phyloP scores from a whole-genome alignment of 2,797 vertebrate species.

The Spinus pinus region DNA sequence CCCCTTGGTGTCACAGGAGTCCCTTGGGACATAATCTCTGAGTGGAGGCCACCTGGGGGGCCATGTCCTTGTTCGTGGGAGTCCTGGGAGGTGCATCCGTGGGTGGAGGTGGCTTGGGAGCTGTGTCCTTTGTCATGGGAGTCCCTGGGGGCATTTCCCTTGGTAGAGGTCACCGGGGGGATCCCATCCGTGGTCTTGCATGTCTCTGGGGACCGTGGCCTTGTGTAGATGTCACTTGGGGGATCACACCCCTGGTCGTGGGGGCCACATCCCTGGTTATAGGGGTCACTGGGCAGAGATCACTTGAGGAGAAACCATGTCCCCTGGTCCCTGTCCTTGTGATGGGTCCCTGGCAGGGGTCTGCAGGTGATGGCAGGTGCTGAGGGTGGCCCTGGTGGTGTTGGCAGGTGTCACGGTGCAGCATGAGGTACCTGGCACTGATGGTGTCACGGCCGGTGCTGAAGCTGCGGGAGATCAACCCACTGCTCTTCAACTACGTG shows the following conservation, averaged over 20 bases:
- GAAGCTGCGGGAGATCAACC: slow-evolving; percentile 92
- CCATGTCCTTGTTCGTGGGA: background rate
- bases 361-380: background rate
- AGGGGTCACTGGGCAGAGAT: fast-evolving
- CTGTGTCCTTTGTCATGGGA: too few species aligned
- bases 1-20: fast-evolving
- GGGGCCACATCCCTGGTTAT: background rate
- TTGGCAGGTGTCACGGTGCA: slow-evolving; percentile 89
- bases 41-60: too few species aligned
- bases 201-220: fast-evolving
- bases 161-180: background rate
- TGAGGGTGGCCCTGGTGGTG: background rate
- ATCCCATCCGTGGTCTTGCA: background rate
- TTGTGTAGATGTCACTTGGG: background rate
- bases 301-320: background rate
- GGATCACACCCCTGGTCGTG: background rate
- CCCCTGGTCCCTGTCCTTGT: background rate
- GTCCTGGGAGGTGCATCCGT: fast-evolving
- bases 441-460: slow-evolving; percentile 93
- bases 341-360: background rate
- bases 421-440: slow-evolving; percentile 92
- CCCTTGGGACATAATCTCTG: background rate
- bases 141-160: background rate
- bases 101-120: background rate
- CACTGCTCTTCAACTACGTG: slow-evolving; percentile 95